phyloP scores from a whole-genome alignment of 1,140 invertebrate species.

The Aricia agestis region DNA sequence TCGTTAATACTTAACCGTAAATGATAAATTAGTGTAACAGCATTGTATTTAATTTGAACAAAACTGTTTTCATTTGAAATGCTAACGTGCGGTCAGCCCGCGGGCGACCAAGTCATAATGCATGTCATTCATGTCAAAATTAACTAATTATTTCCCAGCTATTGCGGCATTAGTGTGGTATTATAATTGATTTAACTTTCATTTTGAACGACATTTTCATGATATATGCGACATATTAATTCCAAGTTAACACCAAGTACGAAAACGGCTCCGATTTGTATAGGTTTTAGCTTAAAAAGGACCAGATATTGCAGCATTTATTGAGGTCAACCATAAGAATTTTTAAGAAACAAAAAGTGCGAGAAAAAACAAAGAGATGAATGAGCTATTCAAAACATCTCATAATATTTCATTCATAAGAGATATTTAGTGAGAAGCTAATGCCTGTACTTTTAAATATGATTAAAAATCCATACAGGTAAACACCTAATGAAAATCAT shows the following conservation, averaged over 20 bases:
- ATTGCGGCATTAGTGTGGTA: background rate
- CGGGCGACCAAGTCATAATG: background rate
- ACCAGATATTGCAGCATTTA: no score
- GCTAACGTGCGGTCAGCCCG: background rate
- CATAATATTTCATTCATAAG: no score
- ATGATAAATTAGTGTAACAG: background rate
- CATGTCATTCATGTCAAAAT: background rate
- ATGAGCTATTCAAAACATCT: no score
- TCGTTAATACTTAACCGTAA: background rate
- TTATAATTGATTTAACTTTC: background rate
- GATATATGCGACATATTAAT: background rate
- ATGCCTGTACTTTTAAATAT: no score
- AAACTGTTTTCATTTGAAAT: background rate
- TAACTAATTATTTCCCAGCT: background rate
- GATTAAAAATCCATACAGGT: no score
- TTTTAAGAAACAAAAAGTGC: no score
- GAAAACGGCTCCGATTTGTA: no score
- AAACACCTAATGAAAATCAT: background rate
- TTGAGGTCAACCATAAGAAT: no score
- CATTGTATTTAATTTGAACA: background rate
- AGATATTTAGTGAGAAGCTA: no score
- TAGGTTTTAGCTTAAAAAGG: no score
- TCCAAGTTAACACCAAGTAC: no score
- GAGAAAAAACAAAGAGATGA: no score
- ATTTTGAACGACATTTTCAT: background rate